Percentiles rank a stretch among this genome's conserved stretches.
Conservation (phyloP, 2,113 vertebrate genomes). For the Triplophysa siluroides region DNA sequence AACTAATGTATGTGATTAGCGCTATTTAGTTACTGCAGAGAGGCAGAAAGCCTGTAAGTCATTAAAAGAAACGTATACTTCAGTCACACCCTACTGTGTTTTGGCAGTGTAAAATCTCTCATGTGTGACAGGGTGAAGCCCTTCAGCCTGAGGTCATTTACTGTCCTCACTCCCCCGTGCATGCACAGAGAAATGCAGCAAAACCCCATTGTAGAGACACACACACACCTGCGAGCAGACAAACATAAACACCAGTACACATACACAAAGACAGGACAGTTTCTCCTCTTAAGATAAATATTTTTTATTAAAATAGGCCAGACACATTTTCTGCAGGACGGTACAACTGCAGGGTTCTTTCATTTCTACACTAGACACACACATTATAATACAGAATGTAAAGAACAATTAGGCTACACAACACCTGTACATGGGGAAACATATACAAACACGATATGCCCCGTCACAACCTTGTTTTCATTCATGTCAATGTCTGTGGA, state of each 20-base stretch:
- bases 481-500: background rate
- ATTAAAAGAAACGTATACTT: slow-evolving; percentile 28
- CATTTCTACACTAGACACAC: background rate
- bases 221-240: slow-evolving; percentile 1
- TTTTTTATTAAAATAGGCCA: background rate
- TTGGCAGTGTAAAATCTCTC: slow-evolving; percentile 10
- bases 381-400: background rate
- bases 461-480: background rate
- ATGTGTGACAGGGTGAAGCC: slow-evolving; percentile 16
- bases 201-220: slow-evolving; percentile 3
- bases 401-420: background rate
- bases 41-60: slow-evolving; percentile 19
- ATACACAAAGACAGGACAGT: background rate
- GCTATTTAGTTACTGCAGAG: background rate
- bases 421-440: background rate
- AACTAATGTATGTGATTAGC: too few species aligned
- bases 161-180: slow-evolving; percentile 21
- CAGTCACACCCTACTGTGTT: slow-evolving; percentile 27
- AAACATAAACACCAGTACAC: slow-evolving; percentile 16
- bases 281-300: background rate
- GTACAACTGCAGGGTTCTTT: background rate
- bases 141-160: slow-evolving; percentile 22
- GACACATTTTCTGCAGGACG: background rate
- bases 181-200: slow-evolving; percentile 6
- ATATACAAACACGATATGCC: background rate